Base-by-base conservation (phyloP, 2,888 invertebrate species). In the Julus scanicus region DNA sequence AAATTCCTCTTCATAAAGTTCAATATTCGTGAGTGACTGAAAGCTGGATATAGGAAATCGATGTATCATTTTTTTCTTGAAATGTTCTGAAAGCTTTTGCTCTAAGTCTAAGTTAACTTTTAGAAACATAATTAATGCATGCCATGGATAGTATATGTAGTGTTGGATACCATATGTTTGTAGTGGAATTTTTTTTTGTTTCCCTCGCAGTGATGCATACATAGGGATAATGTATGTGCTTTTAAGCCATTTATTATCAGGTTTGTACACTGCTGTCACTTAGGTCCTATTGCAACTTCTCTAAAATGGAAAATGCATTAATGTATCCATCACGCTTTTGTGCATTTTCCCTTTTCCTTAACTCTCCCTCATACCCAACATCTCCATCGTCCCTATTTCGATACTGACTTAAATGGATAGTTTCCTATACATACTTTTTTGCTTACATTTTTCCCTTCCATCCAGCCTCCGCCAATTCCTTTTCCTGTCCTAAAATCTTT, bases 281-380 rank as follows among this genome's bases (percentile, higher is more conserved):
- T 80, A 80, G 80, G 80, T 80, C 80, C 80, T 80, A 80, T 80
- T 80, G 80, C 80, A 80, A 80, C 80, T 80, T 80, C 37, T 80
- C 80, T 80, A 80, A 80, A 80, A 80, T 80, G 80, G 80, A 80
- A 80, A 80, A 80, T 80, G 80, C 80, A 80, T 80, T 80, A 80
- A 80, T 80, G 80, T 80, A 80, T 80, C 80, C 80, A 80, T 80
- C 80, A 80, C 80, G 80, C 80, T 80, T 80, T 80, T 39, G 80
- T 80, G 80, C 80, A 80, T 80, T 80, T 71, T 80, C 80, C 80
- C 80, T 80, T 80, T 80, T 80, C 80, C 37, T 15, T 9, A 29
- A 13, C 37, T 37, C 4, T 37, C 37, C 80, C 37, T 20, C 6
- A 63, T 80, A 15, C 37, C 37, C 80, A 80, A 80, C 80, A 80